Conservation (phyloP, 1,140 invertebrate genomes). For the Lepidurus arcticus region DNA sequence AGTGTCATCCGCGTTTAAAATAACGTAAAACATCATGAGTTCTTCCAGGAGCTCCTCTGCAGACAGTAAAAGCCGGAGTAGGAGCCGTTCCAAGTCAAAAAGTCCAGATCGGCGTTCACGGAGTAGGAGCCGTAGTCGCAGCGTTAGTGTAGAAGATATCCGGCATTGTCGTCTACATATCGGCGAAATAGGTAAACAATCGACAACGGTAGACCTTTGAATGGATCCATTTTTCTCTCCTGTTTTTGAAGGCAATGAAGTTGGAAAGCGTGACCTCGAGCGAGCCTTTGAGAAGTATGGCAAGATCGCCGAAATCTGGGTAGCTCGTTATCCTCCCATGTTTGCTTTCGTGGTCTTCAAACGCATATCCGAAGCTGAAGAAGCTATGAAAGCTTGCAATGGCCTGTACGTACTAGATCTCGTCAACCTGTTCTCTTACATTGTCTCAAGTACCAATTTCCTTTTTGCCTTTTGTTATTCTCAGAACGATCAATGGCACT, state of each 20-base stretch:
- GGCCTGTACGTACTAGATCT: constrained; percentile 50
- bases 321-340: constrained; percentile 60
- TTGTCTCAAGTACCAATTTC: background rate
- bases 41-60: background rate
- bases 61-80: constrained; percentile 1
- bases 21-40: background rate
- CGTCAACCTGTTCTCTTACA: background rate
- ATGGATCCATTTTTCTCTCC: background rate
- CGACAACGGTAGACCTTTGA: background rate
- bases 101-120: background rate
- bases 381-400: constrained; percentile 58
- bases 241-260: constrained; percentile 46
- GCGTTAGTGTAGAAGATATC: background rate
- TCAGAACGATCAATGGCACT: constrained; percentile 5
- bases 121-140: background rate
- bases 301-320: constrained; percentile 61
- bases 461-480: background rate
- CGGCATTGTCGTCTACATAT: constrained; percentile 45
- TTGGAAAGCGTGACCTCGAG: constrained; percentile 52
- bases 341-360: constrained; percentile 70
- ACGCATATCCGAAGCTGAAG: constrained; percentile 61
- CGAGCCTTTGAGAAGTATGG: constrained; percentile 61
- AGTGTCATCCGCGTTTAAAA: background rate
- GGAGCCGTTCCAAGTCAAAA: constrained; percentile 8
- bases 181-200: constrained; percentile 43